phyloP scores from a whole-genome alignment of 2,113 vertebrate species.

The Myocastor coypus region DNA sequence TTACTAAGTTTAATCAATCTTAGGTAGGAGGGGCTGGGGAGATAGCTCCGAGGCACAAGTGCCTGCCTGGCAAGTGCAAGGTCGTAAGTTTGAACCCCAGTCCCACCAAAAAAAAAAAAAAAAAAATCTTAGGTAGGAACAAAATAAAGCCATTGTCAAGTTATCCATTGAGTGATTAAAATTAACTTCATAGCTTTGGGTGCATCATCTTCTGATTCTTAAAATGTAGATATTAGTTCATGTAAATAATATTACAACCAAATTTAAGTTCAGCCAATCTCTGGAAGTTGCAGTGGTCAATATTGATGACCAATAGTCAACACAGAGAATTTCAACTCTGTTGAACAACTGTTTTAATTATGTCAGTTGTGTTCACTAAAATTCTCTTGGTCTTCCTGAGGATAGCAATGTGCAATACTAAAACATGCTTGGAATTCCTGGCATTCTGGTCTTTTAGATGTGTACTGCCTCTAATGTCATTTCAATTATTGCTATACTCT shows the following conservation, averaged over 20 bases:
- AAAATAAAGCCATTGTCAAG: neutral
- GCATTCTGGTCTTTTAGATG: too few relatives aligned
- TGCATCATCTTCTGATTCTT: neutral
- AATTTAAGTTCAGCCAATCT: neutral
- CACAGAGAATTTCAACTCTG: neutral
- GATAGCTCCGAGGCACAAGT: too few relatives aligned
- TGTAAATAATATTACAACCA: neutral
- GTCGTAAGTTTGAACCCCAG: too few relatives aligned
- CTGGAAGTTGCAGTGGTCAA: neutral
- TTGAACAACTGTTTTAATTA: slow-evolving; percentile 13
- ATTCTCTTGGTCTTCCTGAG: neutral
- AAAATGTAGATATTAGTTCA: neutral
- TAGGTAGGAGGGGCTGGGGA: too few relatives aligned
- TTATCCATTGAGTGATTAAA: neutral
- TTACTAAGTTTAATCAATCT: neutral
- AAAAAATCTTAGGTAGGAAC: slow-evolving; percentile 16
- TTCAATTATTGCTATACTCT: too few relatives aligned
- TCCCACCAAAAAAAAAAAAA: too few relatives aligned
- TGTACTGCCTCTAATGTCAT: too few relatives aligned
- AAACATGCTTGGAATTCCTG: too few relatives aligned
- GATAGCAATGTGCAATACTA: too few relatives aligned
- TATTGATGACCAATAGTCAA: neutral
- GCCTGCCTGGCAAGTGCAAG: too few relatives aligned
- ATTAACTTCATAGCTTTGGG: neutral
- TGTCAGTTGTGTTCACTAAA: neutral